A percentile compares a stretch with the other conserved stretches of the same genome.
These are phyloP conservation scores for Nephrotoma flavescens DNA, from an alignment of 2,888 invertebrate species.

Conservation along the genomic window DNA sequence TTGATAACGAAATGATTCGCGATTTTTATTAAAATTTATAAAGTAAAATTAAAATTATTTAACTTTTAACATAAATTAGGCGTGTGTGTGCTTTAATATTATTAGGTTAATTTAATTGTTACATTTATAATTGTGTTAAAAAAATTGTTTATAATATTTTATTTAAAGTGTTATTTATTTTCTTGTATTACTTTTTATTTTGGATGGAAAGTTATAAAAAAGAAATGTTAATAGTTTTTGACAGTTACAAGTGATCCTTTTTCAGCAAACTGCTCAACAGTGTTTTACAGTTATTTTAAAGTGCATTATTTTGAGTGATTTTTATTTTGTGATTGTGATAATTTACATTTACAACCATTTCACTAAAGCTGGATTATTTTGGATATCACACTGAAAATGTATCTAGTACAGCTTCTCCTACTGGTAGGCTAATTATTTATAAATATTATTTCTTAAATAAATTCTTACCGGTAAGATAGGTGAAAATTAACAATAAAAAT, in stretches of 20 bases:
- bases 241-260: not conserved
- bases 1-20: not conserved
- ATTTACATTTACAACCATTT: not conserved
- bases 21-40: not conserved
- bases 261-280: not conserved
- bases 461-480: not conserved
- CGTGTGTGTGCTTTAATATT: not conserved
- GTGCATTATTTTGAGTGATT: not conserved
- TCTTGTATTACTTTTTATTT: not conserved
- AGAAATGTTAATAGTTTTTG: not conserved
- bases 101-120: not conserved
- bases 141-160: not conserved
- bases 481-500: not conserved
- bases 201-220: not conserved
- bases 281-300: not conserved
- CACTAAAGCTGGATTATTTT: constrained; percentile 18
- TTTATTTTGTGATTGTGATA: not conserved
- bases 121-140: not conserved
- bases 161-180: not conserved
- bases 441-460: not conserved
- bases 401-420: not conserved
- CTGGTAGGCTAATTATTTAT: not conserved
- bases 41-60: too few species aligned
- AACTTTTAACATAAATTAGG: too few species aligned
- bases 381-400: constrained; percentile 13